Conservation (phyloP, 1,140 invertebrate species). For the Uloborus diversus region DNA sequence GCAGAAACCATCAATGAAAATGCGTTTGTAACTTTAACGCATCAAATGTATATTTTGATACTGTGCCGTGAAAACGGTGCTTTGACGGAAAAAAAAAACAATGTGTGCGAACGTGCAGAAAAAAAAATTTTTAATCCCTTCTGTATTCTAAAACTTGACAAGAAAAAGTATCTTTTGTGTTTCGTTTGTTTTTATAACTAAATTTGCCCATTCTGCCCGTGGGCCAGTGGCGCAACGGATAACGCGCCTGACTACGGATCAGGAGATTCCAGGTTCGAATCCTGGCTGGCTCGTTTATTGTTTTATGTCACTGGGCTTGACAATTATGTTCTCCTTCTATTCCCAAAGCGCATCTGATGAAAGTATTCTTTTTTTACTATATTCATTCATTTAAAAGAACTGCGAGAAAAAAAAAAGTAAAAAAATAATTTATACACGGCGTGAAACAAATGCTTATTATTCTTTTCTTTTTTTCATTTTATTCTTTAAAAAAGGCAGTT, state of each 20-base stretch:
- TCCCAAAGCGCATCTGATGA: no score
- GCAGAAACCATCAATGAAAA: no score
- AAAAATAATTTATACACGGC: not conserved
- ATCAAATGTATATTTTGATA: not conserved
- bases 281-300: slow-evolving; percentile 83
- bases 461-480: no score
- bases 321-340: no score
- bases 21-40: no score
- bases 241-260: no score
- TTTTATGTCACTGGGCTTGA: no score
- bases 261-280: slow-evolving; percentile 93
- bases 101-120: not conserved
- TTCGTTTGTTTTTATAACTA: not conserved
- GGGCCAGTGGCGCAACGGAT: slow-evolving; percentile 90
- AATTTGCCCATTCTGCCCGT: not conserved
- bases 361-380: slow-evolving; percentile 25
- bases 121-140: not conserved
- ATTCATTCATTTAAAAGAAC: not conserved
- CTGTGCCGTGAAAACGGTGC: not conserved
- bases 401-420: not conserved
- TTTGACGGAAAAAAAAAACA: not conserved
- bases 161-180: not conserved
- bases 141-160: not conserved
- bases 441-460: no score
- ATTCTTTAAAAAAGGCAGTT: no score